Percentiles rank a stretch among this genome's conserved stretches.
Evolutionary conservation across 1,140 invertebrate genomes (phyloP).

Genomic region (Heliothis subflexa): DNA sequence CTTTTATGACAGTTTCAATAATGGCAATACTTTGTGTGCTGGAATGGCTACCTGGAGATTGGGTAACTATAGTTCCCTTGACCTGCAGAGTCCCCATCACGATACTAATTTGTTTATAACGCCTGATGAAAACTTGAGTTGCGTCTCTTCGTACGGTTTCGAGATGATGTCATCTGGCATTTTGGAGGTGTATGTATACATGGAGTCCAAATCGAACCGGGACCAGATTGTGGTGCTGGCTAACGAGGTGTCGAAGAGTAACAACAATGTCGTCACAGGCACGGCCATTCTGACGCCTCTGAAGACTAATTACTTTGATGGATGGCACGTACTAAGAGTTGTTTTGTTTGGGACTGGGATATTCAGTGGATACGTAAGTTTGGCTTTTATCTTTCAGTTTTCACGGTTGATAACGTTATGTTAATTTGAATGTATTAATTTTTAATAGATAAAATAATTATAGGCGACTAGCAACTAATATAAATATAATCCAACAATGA

Average conservation of each 20-base stretch:
- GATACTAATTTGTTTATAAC: conserved; percentile 55
- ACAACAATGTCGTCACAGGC: conserved; percentile 56
- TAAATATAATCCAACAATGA: too few relatives aligned
- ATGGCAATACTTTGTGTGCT: conserved; percentile 49
- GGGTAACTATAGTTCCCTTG: conserved; percentile 51
- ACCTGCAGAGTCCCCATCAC: conserved; percentile 53
- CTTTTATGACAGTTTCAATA: conserved; percentile 23
- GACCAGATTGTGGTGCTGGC: conserved; percentile 61
- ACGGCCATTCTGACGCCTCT: conserved; percentile 40
- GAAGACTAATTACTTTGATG: conserved; percentile 41
- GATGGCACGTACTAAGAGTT: conserved; percentile 47
- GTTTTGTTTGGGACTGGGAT: conserved; percentile 32
- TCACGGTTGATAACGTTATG: not conserved
- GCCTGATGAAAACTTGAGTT: conserved; percentile 55
- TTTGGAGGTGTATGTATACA: conserved; percentile 62
- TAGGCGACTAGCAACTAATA: not conserved
- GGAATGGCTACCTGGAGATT: conserved; percentile 55
- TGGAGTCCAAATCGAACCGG: conserved; percentile 50
- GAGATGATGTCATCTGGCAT: conserved; percentile 53
- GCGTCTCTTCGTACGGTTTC: conserved; percentile 57
- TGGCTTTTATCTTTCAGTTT: not conserved
- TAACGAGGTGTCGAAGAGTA: conserved; percentile 50
- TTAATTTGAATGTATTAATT: not conserved
- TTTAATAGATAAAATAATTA: not conserved
- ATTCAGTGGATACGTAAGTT: conserved; percentile 50